These are phyloP conservation scores for Rugalucina vietnamica DNA, from an alignment of 2,888 invertebrate genomes.

Conservation along the genomic window DNA sequence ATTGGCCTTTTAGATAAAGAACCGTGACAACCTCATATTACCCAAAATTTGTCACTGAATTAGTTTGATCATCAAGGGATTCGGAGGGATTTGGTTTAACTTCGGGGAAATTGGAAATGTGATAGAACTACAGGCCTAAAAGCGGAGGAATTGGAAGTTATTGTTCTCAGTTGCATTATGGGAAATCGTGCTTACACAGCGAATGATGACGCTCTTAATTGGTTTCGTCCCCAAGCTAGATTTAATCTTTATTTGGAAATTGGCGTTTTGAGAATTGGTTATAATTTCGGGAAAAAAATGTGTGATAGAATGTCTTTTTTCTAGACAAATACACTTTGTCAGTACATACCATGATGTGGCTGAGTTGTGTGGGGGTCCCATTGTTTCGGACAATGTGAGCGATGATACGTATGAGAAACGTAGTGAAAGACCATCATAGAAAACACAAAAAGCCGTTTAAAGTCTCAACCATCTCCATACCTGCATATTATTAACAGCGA, in stretches of 20 bases:
- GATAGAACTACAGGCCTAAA: slow-evolving; percentile 12
- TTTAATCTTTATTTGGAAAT: slow-evolving; percentile 13
- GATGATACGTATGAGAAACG: too few species aligned
- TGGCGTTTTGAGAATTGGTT: slow-evolving; percentile 4
- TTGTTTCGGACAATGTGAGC: too few species aligned
- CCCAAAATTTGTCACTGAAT: slow-evolving; percentile 14
- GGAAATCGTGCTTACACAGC: slow-evolving; percentile 10
- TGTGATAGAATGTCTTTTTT: background rate
- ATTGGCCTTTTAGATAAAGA: background rate
- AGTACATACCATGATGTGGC: too few species aligned
- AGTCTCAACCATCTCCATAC: too few species aligned
- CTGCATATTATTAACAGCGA: too few species aligned
- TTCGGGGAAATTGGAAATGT: slow-evolving; percentile 14
- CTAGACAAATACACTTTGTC: too few species aligned
- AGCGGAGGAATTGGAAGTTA: slow-evolving; percentile 6
- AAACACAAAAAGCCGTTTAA: too few species aligned
- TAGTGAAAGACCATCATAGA: too few species aligned
- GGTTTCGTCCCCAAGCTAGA: slow-evolving; percentile 14
- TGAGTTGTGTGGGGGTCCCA: too few species aligned
- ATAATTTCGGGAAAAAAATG: background rate
- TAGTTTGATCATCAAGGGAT: slow-evolving; percentile 14
- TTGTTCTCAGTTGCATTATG: slow-evolving; percentile 6
- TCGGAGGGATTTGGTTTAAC: slow-evolving; percentile 8
- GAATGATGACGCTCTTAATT: slow-evolving; percentile 12
- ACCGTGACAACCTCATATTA: background rate